These are phyloP conservation scores for Brassicogethes aeneus DNA, from an alignment of 2,888 invertebrate species.

Conservation along the genomic window DNA sequence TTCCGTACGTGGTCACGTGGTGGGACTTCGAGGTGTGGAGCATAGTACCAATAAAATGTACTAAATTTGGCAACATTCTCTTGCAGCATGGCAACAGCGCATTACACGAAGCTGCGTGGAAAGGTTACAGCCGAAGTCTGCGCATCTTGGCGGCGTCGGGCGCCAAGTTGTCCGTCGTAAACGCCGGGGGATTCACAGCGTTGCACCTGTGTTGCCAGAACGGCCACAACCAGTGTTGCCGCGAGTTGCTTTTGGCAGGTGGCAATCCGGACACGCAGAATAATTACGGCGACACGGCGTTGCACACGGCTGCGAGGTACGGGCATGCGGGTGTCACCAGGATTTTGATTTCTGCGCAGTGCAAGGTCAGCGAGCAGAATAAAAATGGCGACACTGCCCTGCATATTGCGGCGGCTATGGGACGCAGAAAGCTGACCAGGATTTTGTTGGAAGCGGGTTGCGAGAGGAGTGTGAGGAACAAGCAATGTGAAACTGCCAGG, in stretches of 20 bases:
- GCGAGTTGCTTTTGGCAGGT: conserved; percentile 79
- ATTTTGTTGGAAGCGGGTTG: conserved; percentile 84
- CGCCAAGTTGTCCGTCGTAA: conserved; percentile 55
- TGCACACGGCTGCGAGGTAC: conserved; percentile 91
- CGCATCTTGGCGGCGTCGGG: conserved; percentile 62
- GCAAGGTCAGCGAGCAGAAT: conserved; percentile 74
- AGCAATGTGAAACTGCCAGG: conserved; percentile 81
- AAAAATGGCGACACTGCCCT: conserved; percentile 94
- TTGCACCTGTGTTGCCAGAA: conserved; percentile 93
- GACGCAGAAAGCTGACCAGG: conserved; percentile 79
- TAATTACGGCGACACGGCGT: conserved; percentile 89
- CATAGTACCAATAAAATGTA: too few relatives aligned
- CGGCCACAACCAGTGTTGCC: conserved; percentile 90
- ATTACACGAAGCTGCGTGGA: conserved; percentile 91
- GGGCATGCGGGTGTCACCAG: conserved; percentile 94
- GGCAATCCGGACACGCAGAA: conserved; percentile 85
- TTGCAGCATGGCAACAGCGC: conserved; percentile 87
- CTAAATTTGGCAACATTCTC: too few relatives aligned
- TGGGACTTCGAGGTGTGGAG: too few relatives aligned
- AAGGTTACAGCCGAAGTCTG: conserved; percentile 82
- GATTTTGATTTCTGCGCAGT: conserved; percentile 84
- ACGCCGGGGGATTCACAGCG: conserved; percentile 86
- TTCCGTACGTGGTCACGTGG: too few relatives aligned
- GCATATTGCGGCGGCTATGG: conserved; percentile 92
- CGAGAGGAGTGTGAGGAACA: conserved; percentile 61